A percentile compares a stretch with the other conserved stretches of the same genome.
Evolutionary conservation across 2,797 vertebrate genomes (phyloP).

Genomic region (Limnodromus scolopaceus): DNA sequence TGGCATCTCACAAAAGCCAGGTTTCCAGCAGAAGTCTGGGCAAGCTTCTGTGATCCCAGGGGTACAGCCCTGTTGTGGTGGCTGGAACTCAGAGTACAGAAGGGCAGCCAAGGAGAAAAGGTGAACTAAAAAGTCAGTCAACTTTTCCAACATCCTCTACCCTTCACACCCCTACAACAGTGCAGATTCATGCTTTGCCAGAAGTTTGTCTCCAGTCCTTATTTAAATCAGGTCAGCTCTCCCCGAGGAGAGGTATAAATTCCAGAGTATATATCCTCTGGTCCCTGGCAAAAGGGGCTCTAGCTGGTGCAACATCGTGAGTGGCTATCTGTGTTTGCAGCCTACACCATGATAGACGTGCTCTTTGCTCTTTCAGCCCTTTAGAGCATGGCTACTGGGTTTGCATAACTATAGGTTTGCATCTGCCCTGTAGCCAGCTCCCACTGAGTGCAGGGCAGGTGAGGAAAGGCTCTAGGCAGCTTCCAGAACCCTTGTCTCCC

Average conservation of each 20-base stretch:
- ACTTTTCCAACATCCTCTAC: neutral
- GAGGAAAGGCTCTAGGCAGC: neutral
- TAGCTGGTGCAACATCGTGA: neutral
- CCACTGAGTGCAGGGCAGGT: rapidly evolving
- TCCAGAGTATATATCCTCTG: neutral
- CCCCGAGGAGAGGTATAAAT: neutral
- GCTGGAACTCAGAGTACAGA: neutral
- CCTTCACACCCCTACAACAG: neutral
- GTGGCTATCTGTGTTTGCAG: neutral
- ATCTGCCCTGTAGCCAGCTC: neutral
- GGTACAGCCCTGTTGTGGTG: neutral
- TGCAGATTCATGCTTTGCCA: neutral
- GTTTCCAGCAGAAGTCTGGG: neutral
- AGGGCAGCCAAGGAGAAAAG: neutral
- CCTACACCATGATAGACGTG: neutral
- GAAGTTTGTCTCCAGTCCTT: neutral
- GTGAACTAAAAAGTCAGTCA: neutral
- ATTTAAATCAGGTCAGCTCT: neutral
- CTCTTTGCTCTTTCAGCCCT: neutral
- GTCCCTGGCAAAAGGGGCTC: neutral
- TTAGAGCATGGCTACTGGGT: neutral
- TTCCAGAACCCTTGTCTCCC: neutral
- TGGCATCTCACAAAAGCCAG: neutral
- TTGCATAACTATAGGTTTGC: neutral
- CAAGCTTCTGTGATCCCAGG: neutral